Base-by-base conservation (phyloP, 2,113 vertebrate species). In the Australoheros scitulus region DNA sequence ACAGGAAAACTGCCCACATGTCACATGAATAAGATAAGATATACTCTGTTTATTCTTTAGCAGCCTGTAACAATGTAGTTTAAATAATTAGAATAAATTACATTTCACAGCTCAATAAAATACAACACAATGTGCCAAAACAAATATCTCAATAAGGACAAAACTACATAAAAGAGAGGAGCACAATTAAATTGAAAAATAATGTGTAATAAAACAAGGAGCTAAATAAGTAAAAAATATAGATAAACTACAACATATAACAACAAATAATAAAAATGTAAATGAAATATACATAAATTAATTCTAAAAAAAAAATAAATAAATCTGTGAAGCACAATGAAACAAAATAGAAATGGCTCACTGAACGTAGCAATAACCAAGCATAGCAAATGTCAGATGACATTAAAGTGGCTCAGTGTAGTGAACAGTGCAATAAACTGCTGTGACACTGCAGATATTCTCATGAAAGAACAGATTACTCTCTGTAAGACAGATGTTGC, bases 1-100 rank as follows among this genome's bases (percentile, higher is more conserved):
- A 13, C 78, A 58, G n/a, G 13, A 77, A 83, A 80, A 72, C 77
- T 81, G 20, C 24, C n/a, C 4, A n/a, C 32, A 74, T 61, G 47
- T 22, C 43, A 50, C 58, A 15, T 22, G 1, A 60, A 55, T 47
- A 4, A 18, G 24, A 72, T 24, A 70, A 70, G 17, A 32, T 52
- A n/a, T 52, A 70, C 65, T 50, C 24, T 52, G 13, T 52, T 55
- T 18, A 72, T 32, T 20, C 26, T 8, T 32, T 55, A 4, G 32
- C 52, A 55, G 6, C 26, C 47, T 72, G 13, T 72, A n/a, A 55
- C 2, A 72, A 72, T 32, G 52, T 72, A 5, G 32, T 26, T 52
- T n/a, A 8, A 72, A 52, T 32, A 32, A 32, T 10, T 32, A n/a
- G 26, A 32, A 32, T 50, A 50, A 70, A 50, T 70, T 6, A 22